phyloP scores from a whole-genome alignment of 1,140 invertebrate species.

The Goniozus legneri region DNA sequence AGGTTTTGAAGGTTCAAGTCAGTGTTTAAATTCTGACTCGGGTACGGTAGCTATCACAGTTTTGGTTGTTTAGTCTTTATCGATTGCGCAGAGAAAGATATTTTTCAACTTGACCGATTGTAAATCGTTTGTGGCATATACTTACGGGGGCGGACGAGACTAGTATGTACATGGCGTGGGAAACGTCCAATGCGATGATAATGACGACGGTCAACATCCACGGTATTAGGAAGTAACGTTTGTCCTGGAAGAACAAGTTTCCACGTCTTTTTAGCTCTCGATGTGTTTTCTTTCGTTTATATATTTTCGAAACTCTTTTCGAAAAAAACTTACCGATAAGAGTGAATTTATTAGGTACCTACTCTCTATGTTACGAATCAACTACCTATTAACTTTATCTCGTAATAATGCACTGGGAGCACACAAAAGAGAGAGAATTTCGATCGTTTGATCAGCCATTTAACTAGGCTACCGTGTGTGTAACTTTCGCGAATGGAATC shows the following conservation, averaged over 20 bases:
- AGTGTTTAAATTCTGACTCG: no score
- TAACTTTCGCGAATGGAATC: no score
- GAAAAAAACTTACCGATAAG: background rate
- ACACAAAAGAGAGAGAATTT: background rate
- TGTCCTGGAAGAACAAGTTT: conserved; percentile 42
- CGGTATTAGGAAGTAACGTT: conserved; percentile 46
- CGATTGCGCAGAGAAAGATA: background rate
- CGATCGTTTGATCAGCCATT: no score
- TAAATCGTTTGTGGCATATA: no score
- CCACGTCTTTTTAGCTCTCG: background rate
- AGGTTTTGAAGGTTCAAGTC: no score
- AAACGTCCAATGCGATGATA: conserved; percentile 42
- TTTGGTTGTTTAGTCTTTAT: no score
- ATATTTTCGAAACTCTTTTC: background rate
- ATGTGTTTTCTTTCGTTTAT: background rate
- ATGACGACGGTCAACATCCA: conserved; percentile 47
- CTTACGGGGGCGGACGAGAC: conserved; percentile 24
- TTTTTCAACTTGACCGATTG: no score
- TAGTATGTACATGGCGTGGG: conserved; percentile 45
- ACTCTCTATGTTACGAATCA: background rate
- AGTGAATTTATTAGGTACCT: background rate
- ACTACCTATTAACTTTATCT: background rate
- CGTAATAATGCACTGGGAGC: background rate
- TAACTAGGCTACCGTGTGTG: no score
- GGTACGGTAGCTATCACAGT: no score